These are phyloP conservation scores for Rhinolophus sinicus DNA, from an alignment of 2,113 vertebrate species.

Conservation along the genomic window DNA sequence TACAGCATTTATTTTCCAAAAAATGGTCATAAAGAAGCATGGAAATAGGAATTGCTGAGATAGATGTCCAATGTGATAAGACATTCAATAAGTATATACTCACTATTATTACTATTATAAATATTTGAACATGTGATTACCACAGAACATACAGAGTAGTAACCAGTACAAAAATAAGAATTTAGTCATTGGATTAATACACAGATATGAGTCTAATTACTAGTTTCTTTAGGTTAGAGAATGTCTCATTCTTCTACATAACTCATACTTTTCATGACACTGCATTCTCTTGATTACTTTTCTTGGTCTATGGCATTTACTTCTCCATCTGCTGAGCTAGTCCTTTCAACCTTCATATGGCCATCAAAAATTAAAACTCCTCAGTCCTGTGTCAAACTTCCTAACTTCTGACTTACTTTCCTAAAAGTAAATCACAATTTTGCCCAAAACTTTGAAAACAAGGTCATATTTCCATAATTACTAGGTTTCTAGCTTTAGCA, in stretches of 20 bases:
- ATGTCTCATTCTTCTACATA: neutral
- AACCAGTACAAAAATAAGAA: neutral
- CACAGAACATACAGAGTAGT: neutral
- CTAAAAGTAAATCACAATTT: neutral
- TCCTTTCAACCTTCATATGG: neutral
- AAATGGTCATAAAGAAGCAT: neutral
- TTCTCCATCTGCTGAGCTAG: neutral
- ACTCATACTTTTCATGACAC: neutral
- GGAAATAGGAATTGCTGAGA: neutral
- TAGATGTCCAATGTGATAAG: neutral
- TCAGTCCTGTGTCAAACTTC: neutral
- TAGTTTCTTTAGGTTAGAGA: neutral
- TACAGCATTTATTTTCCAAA: neutral
- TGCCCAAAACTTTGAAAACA: neutral
- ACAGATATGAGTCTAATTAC: neutral
- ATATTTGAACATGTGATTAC: neutral
- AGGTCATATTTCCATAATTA: neutral
- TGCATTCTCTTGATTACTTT: neutral
- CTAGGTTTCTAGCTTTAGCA: neutral
- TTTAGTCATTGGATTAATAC: neutral
- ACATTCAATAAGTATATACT: neutral
- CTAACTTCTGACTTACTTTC: conserved; percentile 8
- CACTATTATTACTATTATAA: neutral
- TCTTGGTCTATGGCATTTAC: neutral
- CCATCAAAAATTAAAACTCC: neutral